phyloP scores from a whole-genome alignment of 1,140 invertebrate genomes.

The Stratiolaelaps scimitus region DNA sequence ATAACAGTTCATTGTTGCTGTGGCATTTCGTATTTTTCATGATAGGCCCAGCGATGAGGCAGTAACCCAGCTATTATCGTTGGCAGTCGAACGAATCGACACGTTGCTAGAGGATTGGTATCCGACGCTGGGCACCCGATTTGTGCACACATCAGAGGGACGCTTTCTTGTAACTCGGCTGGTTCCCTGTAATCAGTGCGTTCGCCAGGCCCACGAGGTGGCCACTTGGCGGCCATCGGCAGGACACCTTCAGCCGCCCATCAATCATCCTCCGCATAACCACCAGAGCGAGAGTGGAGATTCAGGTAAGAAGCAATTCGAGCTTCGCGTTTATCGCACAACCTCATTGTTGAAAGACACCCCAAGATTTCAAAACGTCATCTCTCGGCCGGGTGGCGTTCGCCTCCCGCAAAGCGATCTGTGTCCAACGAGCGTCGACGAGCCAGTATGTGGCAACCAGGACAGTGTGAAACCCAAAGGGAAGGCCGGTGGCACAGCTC shows the following conservation, averaged over 20 bases:
- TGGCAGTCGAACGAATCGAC: constrained; percentile 93
- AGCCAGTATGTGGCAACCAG: too few species aligned
- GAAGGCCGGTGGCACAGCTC: too few species aligned
- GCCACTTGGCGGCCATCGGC: neutral
- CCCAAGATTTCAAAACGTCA: too few species aligned
- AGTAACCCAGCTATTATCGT: constrained; percentile 68
- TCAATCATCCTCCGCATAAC: neutral
- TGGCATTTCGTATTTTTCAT: constrained; percentile 41
- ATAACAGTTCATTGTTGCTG: constrained; percentile 33
- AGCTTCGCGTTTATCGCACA: constrained; percentile 38
- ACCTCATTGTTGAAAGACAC: too few species aligned
- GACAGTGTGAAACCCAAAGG: too few species aligned
- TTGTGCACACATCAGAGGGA: constrained; percentile 93
- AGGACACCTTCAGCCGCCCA: neutral
- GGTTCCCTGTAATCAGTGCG: constrained; percentile 77
- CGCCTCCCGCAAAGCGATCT: too few species aligned
- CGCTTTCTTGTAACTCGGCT: constrained; percentile 85
- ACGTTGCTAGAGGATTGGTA: constrained; percentile 96
- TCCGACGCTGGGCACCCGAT: constrained; percentile 81
- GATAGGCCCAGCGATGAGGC: constrained; percentile 57
- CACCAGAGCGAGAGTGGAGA: constrained; percentile 40
- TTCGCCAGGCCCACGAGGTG: constrained; percentile 41
- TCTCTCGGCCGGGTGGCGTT: too few species aligned
- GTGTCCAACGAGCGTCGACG: too few species aligned
- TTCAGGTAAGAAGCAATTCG: constrained; percentile 37